Base-by-base conservation (phyloP, 1,140 invertebrate species). In the Drosophila paulistorum region DNA sequence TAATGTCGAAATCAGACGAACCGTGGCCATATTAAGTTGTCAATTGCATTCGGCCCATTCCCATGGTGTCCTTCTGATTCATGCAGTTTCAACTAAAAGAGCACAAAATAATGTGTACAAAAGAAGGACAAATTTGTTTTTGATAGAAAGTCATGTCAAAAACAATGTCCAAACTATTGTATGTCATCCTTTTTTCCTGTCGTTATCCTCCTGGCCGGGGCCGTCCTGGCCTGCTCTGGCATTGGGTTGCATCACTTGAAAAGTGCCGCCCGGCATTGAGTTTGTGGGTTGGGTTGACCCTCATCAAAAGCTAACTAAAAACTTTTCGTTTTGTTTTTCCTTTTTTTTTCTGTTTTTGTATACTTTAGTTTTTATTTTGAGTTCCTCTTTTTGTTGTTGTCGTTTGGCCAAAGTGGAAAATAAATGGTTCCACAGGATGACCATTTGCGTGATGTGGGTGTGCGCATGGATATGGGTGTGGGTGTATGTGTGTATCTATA, bases 261-360 rank as follows among this genome's bases (percentile, higher is more conserved):
- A 84, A 90, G 81, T 89, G 79, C 76, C 67, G 76, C 70, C 75
- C 77, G 77, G 68, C 71, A 77, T 71, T 90, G 74, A 90, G 81
- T 89, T 51, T 51, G 45, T 23, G 45, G 45, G 45, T 79, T 83
- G 62, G 84, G 85, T 89, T 90, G 84, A 89, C 84, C 84, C 84
- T 89, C 85, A 89, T 89, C 84, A 89, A 89, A 89, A 89, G 84
- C 84, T 90, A 89, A 89, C 84, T 89, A 89, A 89, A 83, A 89
- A 89, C 71, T 89, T 89, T 89, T 89, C 80, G 70, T 80, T 90
- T 84, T 80, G 33, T 73, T 62, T 74, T 71, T 23, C n/a, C 3
- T 51, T 48, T 39, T 37, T 30, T 42, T 13, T 70, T 65, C 78
- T 68, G 78, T 89, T 48, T 7, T 20, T 51, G 45, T 51, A 17